Conservation (phyloP, 2,113 vertebrate genomes). For the Caretta caretta region DNA sequence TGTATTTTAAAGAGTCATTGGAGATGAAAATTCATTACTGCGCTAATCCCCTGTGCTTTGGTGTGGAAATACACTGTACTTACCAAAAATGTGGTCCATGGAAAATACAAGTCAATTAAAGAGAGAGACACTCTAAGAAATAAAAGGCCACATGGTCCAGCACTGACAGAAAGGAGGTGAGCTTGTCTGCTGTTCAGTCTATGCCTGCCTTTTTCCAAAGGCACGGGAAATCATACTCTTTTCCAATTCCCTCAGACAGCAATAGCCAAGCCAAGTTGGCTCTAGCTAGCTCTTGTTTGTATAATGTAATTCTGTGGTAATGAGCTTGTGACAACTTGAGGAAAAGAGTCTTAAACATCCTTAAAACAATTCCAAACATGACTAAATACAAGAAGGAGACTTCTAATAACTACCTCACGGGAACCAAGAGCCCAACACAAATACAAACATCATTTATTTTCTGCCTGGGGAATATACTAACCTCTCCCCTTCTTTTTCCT, state of each 20-base stretch:
- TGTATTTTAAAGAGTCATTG: neutral
- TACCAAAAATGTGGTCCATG: accelerated
- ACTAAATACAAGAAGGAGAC: conserved; percentile 57
- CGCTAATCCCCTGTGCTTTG: neutral
- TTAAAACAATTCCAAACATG: conserved; percentile 75
- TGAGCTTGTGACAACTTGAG: conserved; percentile 78
- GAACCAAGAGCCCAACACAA: conserved; percentile 6
- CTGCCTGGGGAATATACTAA: neutral
- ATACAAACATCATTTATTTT: conserved; percentile 29
- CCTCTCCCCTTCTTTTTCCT: neutral
- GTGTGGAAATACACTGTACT: neutral
- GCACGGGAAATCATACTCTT: conserved; percentile 68
- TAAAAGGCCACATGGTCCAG: conserved; percentile 7
- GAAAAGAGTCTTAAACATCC: conserved; percentile 75
- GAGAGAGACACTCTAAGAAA: conserved; percentile 2
- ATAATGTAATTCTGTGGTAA: conserved; percentile 81
- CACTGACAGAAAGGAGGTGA: conserved; percentile 34
- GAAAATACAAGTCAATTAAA: neutral
- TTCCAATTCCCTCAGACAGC: conserved; percentile 69
- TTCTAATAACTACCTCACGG: conserved; percentile 52
- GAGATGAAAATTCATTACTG: conserved; percentile 12
- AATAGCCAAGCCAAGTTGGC: conserved; percentile 72
- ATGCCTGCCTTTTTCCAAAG: conserved; percentile 63
- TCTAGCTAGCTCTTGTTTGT: conserved; percentile 76
- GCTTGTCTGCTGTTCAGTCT: conserved; percentile 27